Base-by-base conservation (phyloP, 35 echinoderm and acorn worm species). In the Holothuria glaberrima region DNA sequence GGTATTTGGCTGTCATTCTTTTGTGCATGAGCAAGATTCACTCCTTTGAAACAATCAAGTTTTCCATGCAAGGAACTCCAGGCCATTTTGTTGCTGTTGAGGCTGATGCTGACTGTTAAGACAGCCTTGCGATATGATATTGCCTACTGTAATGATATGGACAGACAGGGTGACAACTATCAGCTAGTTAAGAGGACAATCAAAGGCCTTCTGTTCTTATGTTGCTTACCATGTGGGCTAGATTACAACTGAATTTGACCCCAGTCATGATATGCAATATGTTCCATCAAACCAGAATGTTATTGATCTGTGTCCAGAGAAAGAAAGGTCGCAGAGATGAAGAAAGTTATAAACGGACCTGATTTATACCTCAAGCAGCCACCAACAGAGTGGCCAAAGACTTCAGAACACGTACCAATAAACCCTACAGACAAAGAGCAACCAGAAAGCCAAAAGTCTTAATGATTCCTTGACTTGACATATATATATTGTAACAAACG, bases 1-100 rank as follows among this genome's bases (percentile, higher is more conserved):
- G 93, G 82, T 29, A 89, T 94, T 30, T 94, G 93, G 93, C n/a
- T 94, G 30, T 91, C 93, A 48, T 94, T 94, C 60, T 83, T 94
- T 19, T 77, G 68, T 35, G 93, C 69, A 71, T 25, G 93, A 81
- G 81, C 71, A 21, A 87, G 93, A 38, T 12, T 91, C 0, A 94
- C 93, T 5, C 93, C 93, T 16, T 26, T 94, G 38, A 94, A 94
- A 41, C 93, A 94, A 59, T 80, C 72, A 28, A 94, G 93, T 32
- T 91, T 92, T 22, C 93, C 93, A 19, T 66, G 89, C 14, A 94
- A 94, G 26, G 93, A 94, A 29, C 82, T 91, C 4, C 82, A 94
- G 26, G 93, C 93, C 14, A 64, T 86, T n/a, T 80, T 94, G 24
- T 34, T 94, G 74, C 28, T 94, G 5, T 86, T 69, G 44, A 75